A percentile compares a stretch with the other conserved stretches of the same genome.
Conservation (phyloP, 1,140 invertebrate species). For the Helicoverpa armigera region DNA sequence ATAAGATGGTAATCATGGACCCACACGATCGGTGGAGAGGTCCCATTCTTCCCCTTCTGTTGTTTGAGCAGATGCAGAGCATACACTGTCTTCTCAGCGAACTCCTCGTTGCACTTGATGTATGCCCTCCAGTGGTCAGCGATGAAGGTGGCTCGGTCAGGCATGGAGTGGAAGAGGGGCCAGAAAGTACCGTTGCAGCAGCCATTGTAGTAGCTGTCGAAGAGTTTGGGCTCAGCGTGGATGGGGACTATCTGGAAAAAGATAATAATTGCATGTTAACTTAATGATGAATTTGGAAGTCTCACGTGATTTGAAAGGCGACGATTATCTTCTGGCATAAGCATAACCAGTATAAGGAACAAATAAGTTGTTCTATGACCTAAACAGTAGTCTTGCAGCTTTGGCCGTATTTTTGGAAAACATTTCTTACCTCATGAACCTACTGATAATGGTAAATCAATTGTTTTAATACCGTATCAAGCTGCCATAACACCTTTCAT, state of each 20-base stretch:
- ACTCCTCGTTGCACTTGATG: conserved; percentile 92
- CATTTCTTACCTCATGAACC: too few species aligned
- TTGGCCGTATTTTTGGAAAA: too few species aligned
- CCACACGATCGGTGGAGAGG: conserved; percentile 92
- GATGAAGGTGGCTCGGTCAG: conserved; percentile 92
- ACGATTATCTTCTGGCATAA: too few species aligned
- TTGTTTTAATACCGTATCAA: too few species aligned
- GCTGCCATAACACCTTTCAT: neutral
- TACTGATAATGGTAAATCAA: neutral
- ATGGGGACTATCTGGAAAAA: conserved; percentile 92
- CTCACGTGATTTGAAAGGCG: too few species aligned
- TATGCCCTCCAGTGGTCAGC: conserved; percentile 95
- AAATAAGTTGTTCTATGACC: too few species aligned
- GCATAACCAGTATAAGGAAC: too few species aligned
- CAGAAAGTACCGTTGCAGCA: conserved; percentile 97
- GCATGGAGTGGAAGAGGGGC: conserved; percentile 97
- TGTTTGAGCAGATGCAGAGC: conserved; percentile 90
- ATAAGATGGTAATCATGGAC: conserved; percentile 97
- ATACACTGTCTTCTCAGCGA: conserved; percentile 92
- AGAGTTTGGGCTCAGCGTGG: conserved; percentile 90
- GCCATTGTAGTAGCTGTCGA: conserved; percentile 96
- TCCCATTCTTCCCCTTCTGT: conserved; percentile 87
- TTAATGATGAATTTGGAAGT: too few species aligned
- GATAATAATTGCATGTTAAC: neutral
- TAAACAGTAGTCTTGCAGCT: too few species aligned